Evolutionary conservation across 2,888 invertebrate species (phyloP), one percentile per base, ranked within the genome.

Genomic region (Salticus scenicus): DNA sequence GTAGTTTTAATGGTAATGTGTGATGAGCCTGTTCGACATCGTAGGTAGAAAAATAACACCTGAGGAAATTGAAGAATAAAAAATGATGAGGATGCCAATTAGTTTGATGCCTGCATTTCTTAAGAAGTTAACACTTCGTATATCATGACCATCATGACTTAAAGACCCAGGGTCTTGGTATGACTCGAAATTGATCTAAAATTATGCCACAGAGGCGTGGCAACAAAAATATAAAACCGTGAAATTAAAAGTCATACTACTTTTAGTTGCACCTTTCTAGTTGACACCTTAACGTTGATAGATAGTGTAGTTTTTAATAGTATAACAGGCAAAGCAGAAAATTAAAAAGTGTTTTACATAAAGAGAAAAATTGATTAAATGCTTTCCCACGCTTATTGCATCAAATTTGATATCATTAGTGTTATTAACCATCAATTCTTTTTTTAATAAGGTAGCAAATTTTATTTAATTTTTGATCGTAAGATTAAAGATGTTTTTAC

Each of bases 121-220:
- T 12, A 47, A 57, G 57, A 8, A 57, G 57, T 57, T 57, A 20
- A 24, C 57, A 57, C 57, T 57, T 24, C 57, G 57, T 57, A 57
- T 7, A 57, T 57, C 57, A 57, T 24, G 1, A 7, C 10, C 37
- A 37, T 10, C n/a, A n/a, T n/a, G n/a, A 17, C 2, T 17, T 47
- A 17, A 24, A 17, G 57, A 24, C 24, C 24, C 17, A 7, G 57
- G 1, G 17, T 47, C 24, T 24, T 24, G 57, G 20, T 57, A 7
- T 14, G 17, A 47, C 17, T 47, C 2, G 57, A 57, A 57, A 57
- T 24, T 24, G 7, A 57, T 57, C 57, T 24, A 8, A 17, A 57
- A 57, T 57, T 24, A 57, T 47, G 47, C 17, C 57, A 24, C 24
- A 17, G 57, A 57, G 57, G 24, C 14, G 57, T 24, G 57, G 20